Conservation (phyloP, 2,888 invertebrate genomes). For the Drosophila affinis region DNA sequence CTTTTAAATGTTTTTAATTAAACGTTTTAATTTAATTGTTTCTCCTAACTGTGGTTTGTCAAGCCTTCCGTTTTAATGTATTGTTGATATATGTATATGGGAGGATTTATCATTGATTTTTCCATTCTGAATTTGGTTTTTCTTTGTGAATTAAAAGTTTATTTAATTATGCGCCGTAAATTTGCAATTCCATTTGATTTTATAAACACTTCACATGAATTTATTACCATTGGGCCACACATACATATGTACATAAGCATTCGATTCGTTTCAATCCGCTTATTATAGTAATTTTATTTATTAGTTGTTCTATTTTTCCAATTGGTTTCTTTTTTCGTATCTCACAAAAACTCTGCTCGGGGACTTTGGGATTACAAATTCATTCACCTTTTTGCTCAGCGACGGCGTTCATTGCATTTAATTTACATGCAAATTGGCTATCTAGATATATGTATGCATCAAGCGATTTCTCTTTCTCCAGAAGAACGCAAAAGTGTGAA, state of each 20-base stretch:
- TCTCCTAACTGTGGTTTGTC: not conserved
- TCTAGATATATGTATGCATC: not conserved
- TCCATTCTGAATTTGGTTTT: not conserved
- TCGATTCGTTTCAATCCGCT: not conserved
- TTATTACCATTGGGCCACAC: not conserved
- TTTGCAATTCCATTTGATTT: slow-evolving; percentile 4
- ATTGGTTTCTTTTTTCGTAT: slow-evolving; percentile 1
- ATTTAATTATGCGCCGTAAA: not conserved
- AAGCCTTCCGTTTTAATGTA: not conserved
- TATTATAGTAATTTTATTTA: slow-evolving; percentile 11
- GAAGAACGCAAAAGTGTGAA: not conserved
- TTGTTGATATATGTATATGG: not conserved
- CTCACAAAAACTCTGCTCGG: not conserved
- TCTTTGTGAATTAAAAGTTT: not conserved
- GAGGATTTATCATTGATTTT: not conserved
- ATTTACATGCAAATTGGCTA: not conserved
- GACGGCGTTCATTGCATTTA: slow-evolving; percentile 37
- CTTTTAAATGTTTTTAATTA: not conserved
- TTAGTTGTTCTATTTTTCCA: not conserved
- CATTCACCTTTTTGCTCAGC: slow-evolving; percentile 59
- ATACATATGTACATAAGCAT: too few relatives aligned
- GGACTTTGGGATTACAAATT: slow-evolving; percentile 3
- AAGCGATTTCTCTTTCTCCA: not conserved
- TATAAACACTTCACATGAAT: slow-evolving; percentile 1
- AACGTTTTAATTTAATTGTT: not conserved